Percentiles rank a stretch among this genome's conserved stretches.
Conservation (phyloP, 2,888 invertebrate genomes). For the Crioceris asparagi region DNA sequence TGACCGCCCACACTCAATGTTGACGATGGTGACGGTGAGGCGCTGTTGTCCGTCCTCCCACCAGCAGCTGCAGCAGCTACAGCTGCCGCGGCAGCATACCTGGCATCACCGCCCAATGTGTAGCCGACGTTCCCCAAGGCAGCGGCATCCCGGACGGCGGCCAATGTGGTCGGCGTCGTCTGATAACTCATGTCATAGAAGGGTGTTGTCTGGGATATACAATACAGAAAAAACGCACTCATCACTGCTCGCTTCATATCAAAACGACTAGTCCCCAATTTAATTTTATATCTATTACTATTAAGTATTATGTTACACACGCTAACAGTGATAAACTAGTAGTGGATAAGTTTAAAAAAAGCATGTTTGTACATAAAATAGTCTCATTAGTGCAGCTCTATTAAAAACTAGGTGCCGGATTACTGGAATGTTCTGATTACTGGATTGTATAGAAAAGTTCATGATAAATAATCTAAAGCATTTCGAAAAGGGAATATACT, state of each 20-base stretch:
- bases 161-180: slow-evolving; percentile 60
- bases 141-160: slow-evolving; percentile 55
- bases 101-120: slow-evolving; percentile 48
- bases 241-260: slow-evolving; percentile 22
- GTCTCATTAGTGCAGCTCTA: too few species aligned
- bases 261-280: slow-evolving; percentile 22
- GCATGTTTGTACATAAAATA: too few species aligned
- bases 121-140: slow-evolving; percentile 57
- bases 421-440: too few species aligned
- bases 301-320: too few species aligned
- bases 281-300: not conserved
- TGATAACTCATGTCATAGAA: slow-evolving; percentile 68
- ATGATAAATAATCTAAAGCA: too few species aligned
- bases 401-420: too few species aligned
- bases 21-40: slow-evolving; percentile 62
- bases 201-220: slow-evolving; percentile 39
- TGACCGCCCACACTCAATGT: slow-evolving; percentile 36
- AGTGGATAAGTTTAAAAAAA: too few species aligned
- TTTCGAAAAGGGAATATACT: too few species aligned
- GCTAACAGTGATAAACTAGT: too few species aligned
- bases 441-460: too few species aligned
- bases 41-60: slow-evolving; percentile 65
- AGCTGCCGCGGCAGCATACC: too few species aligned
- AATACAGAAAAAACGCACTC: not conserved
- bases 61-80: too few species aligned